These are phyloP conservation scores for Oegoconia quadripuncta DNA, from an alignment of 2,888 invertebrate genomes.

Conservation along the genomic window DNA sequence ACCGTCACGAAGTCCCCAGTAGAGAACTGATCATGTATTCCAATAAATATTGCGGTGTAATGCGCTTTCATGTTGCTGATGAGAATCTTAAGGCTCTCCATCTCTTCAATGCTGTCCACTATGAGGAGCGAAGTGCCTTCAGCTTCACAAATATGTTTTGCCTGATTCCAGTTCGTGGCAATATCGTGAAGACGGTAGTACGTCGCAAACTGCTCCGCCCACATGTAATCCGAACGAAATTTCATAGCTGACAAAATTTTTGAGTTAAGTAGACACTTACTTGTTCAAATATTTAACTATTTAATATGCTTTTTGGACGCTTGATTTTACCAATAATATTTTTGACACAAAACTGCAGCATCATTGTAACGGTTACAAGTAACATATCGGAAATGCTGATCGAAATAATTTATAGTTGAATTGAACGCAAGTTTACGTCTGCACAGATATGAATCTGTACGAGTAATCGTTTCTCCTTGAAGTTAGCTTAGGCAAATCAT, in stretches of 20 bases:
- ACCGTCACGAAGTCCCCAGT: constrained; percentile 42
- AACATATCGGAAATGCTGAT: too few relatives aligned
- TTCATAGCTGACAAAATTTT: constrained; percentile 33
- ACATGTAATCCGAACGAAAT: constrained; percentile 49
- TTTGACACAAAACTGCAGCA: neutral
- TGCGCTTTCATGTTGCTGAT: constrained; percentile 49
- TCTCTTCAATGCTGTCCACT: constrained; percentile 39
- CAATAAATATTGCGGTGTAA: constrained; percentile 43
- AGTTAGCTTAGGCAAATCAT: neutral
- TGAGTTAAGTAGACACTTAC: neutral
- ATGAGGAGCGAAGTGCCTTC: constrained; percentile 43
- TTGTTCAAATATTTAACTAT: constrained; percentile 1
- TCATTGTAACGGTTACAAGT: neutral
- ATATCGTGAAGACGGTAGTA: constrained; percentile 46
- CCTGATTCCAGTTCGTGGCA: constrained; percentile 43
- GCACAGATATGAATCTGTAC: neutral
- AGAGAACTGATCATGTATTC: constrained; percentile 44
- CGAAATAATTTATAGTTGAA: too few relatives aligned
- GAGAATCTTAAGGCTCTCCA: constrained; percentile 45
- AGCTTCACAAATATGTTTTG: constrained; percentile 44
- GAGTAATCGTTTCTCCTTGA: neutral
- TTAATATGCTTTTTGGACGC: neutral
- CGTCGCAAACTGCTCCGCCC: constrained; percentile 40
- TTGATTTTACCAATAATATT: neutral
- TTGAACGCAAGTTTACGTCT: too few relatives aligned